Base-by-base conservation (phyloP, 2,888 invertebrate genomes). In the Beris chalybata region DNA sequence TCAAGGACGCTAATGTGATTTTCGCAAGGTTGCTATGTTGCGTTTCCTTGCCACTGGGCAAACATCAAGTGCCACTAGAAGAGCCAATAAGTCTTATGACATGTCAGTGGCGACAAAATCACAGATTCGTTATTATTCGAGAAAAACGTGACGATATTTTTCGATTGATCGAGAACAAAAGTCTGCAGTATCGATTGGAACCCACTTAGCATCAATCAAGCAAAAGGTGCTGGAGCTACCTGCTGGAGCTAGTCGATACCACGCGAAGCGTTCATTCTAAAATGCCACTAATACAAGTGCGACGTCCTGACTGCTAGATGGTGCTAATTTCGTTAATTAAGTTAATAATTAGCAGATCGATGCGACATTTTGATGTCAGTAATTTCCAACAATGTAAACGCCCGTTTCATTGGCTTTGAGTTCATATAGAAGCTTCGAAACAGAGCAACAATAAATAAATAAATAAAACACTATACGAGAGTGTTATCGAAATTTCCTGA, bases 241-340 rank as follows among this genome's bases (percentile, higher is more conserved):
- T 38, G 12, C 22, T n/a, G n/a, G n/a, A n/a, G n/a, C n/a, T n/a
- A 38, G 22, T 22, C 53, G 22, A 50, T 22, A 22, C 52, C 45
- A 44, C 12, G 22, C 22, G 48, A 22, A 5, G 22, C 13, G 15
- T 22, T 45, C 30, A 22, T 15, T 64, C 30, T 5, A 64, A 64
- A 64, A 61, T 61, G 61, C 50, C 9, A 38, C 38, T 7, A 38
- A 38, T 50, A 52, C 52, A 52, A 52, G 50, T 52, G 43, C 50
- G 61, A 38, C 61, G 61, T 61, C 22, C 50, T 59, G 31, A 44
- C 13, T 22, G 15, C 47, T 29, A 50, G 15, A 11, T 50, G 52
- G 64, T 71, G 71, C 66, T 71, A 71, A 71, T 71, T 71, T 65
- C 59, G 71, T 70, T 65, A 71, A 71, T 71, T 70, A 70, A 70